Conservation (phyloP, 92 coral and sea anemone genomes). For the Heteractis magnifica region DNA sequence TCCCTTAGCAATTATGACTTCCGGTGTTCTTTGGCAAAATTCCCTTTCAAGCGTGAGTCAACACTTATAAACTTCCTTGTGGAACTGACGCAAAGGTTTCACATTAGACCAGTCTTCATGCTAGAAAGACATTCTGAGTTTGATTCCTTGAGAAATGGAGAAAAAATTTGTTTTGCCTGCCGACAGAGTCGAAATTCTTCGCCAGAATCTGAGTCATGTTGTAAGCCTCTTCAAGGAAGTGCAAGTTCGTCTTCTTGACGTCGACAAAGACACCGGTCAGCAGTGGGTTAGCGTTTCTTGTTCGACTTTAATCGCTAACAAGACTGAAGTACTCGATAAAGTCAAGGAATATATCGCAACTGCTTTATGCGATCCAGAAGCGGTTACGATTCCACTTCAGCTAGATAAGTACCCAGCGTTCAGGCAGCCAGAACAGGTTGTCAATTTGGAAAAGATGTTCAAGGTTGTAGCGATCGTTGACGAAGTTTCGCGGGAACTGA, state of each 20-base stretch:
- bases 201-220: constrained; percentile 30
- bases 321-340: constrained; percentile 6
- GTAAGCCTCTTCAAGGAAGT: constrained; percentile 41
- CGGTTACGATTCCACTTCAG: constrained; percentile 15
- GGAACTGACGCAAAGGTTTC: constrained; percentile 10
- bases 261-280: constrained; percentile 1
- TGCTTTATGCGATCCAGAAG: constrained; percentile 44
- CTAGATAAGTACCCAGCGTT: not conserved
- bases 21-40: constrained; percentile 3
- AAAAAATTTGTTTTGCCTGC: constrained; percentile 54
- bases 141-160: not conserved
- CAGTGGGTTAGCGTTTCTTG: constrained; percentile 49
- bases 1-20: not conserved
- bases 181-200: constrained; percentile 40
- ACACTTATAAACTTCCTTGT: constrained; percentile 10
- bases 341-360: constrained; percentile 45
- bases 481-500: not conserved
- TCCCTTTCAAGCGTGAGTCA: not conserved
- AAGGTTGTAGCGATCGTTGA: constrained; percentile 18
- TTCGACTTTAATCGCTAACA: not conserved
- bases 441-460: constrained; percentile 2
- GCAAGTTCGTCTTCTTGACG: constrained; percentile 14
- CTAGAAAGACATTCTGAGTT: not conserved
- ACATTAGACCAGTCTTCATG: not conserved
- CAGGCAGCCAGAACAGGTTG: not conserved